Percentiles rank a stretch among this genome's conserved stretches.
Evolutionary conservation across 1,140 invertebrate genomes (phyloP).

Genomic region (Trialeurodes vaporariorum): DNA sequence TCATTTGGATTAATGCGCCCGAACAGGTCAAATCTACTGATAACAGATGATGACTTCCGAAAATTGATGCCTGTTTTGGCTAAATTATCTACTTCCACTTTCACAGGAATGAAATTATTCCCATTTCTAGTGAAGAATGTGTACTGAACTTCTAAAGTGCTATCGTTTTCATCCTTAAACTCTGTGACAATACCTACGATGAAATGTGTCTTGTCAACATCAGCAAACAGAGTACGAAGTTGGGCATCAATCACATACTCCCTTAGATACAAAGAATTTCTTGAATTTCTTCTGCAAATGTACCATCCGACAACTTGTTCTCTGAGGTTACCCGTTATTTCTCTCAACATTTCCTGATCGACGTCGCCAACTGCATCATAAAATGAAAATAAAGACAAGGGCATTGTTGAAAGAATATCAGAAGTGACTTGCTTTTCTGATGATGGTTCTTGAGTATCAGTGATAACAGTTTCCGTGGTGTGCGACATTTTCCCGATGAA

Average conservation of each 20-base stretch:
- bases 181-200: neutral
- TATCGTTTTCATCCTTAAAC: neutral
- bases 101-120: neutral
- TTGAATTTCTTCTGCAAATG: neutral
- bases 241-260: neutral
- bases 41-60: neutral
- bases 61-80: neutral
- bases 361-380: neutral
- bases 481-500: neutral
- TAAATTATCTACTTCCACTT: neutral
- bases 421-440: neutral
- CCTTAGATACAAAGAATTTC: neutral
- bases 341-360: neutral
- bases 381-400: neutral
- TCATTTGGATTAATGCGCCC: neutral
- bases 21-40: neutral
- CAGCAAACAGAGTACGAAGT: neutral
- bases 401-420: neutral
- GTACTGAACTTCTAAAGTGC: neutral
- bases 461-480: neutral
- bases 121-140: neutral
- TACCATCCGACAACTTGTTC: neutral
- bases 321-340: neutral
- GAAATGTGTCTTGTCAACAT: neutral
- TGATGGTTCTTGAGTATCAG: neutral